phyloP scores from a whole-genome alignment of 2,888 invertebrate genomes.

The Carpatolechia fugitivella region DNA sequence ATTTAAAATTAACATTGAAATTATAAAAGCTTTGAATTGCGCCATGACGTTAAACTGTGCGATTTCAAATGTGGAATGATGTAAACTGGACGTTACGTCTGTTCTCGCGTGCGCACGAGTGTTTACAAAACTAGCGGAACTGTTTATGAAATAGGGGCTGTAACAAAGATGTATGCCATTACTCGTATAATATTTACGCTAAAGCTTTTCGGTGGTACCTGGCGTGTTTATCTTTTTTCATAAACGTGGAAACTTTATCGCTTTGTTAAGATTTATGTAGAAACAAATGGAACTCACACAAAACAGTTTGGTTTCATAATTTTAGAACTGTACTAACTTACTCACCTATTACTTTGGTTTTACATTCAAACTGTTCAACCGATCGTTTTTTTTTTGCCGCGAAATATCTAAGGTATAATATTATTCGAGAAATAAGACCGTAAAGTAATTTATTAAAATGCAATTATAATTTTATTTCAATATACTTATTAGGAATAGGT shows the following conservation, averaged over 20 bases:
- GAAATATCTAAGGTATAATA: too few species aligned
- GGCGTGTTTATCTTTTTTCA: constrained; percentile 5
- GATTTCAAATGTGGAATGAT: constrained; percentile 13
- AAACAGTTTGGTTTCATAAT: neutral
- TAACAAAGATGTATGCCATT: constrained; percentile 17
- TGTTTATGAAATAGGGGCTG: constrained; percentile 23
- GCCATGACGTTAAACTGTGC: constrained; percentile 19
- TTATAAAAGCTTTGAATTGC: constrained; percentile 20
- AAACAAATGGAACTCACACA: neutral
- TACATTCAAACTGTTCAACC: too few species aligned
- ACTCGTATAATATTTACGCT: constrained; percentile 18
- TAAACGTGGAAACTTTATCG: constrained; percentile 3
- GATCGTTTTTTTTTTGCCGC: too few species aligned
- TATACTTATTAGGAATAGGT: too few species aligned
- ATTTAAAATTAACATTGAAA: constrained; percentile 24
- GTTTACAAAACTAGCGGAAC: constrained; percentile 23
- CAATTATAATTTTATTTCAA: too few species aligned
- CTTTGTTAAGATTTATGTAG: neutral
- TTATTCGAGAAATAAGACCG: too few species aligned
- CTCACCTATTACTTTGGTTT: too few species aligned
- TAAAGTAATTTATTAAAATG: too few species aligned
- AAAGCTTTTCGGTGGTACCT: neutral
- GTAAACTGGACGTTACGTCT: neutral
- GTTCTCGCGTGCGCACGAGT: constrained; percentile 15
- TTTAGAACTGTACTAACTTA: neutral